Conservation (phyloP, 2,797 vertebrate genomes). For the Cottoperca gobio region DNA sequence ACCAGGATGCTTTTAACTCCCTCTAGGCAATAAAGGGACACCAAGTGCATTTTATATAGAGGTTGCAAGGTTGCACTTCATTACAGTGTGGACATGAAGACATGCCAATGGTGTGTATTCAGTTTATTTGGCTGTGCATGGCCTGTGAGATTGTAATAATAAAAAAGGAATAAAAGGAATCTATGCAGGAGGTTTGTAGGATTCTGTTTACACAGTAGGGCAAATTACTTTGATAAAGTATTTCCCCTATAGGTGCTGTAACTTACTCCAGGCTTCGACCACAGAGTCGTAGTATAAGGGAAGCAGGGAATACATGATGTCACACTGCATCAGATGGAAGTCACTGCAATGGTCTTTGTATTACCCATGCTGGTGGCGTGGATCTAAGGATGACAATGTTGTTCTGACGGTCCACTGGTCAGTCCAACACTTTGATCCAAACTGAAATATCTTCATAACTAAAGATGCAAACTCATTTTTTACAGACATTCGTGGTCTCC, state of each 20-base stretch:
- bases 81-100: slow-evolving; percentile 73
- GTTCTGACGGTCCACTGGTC: neutral
- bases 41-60: slow-evolving; percentile 72
- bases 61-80: slow-evolving; percentile 76
- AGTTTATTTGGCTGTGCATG: slow-evolving; percentile 71
- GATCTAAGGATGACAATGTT: neutral
- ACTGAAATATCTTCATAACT: neutral
- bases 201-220: slow-evolving; percentile 57
- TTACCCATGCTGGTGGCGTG: neutral
- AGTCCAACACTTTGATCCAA: neutral
- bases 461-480: neutral
- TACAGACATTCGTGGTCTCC: neutral
- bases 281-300: slow-evolving; percentile 34
- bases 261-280: slow-evolving; percentile 12
- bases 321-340: slow-evolving; percentile 21
- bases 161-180: slow-evolving; percentile 55
- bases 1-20: slow-evolving; percentile 69
- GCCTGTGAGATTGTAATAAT: slow-evolving; percentile 54
- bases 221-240: slow-evolving; percentile 41
- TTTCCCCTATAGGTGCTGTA: slow-evolving; percentile 33
- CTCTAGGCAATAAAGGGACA: slow-evolving; percentile 74
- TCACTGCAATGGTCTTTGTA: slow-evolving; percentile 7
- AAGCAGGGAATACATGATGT: slow-evolving; percentile 21
- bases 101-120: slow-evolving; percentile 65
- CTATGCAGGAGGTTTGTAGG: slow-evolving; percentile 64